Conservation (phyloP, 1,140 invertebrate genomes). For the Nixonia krombeini region DNA sequence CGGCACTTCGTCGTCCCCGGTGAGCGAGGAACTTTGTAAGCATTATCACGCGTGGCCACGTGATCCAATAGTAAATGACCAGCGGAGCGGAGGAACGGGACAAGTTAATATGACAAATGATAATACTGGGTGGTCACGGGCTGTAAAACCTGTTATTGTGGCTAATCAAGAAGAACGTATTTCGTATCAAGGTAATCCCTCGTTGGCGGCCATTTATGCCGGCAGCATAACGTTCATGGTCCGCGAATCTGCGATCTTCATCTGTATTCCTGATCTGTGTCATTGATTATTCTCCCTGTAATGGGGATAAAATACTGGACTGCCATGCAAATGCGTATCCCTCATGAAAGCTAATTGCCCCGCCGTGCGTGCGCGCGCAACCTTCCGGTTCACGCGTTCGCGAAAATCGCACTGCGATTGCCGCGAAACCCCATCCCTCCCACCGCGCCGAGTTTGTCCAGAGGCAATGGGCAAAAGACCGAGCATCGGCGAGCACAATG, state of each 20-base stretch:
- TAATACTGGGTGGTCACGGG: constrained; percentile 16
- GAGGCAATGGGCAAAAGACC: too few species aligned
- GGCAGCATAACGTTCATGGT: neutral
- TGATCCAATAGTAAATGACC: constrained; percentile 18
- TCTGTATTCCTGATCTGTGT: neutral
- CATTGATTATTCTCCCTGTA: too few species aligned
- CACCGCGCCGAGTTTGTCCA: too few species aligned
- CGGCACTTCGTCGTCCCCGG: too few species aligned
- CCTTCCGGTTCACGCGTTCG: too few species aligned
- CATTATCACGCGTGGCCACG: constrained; percentile 19
- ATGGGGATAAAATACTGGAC: too few species aligned
- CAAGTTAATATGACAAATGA: constrained; percentile 42
- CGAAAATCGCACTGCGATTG: too few species aligned
- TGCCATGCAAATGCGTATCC: too few species aligned
- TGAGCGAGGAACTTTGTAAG: constrained; percentile 7
- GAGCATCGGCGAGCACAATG: too few species aligned
- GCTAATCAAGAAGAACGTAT: constrained; percentile 23
- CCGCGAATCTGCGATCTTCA: neutral
- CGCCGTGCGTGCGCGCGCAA: too few species aligned
- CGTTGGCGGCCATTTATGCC: neutral
- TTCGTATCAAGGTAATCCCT: constrained; percentile 7
- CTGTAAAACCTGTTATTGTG: constrained; percentile 26
- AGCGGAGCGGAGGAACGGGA: constrained; percentile 19
- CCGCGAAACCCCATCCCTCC: too few species aligned
- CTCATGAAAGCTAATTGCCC: too few species aligned